Evolutionary conservation across 2,113 vertebrate genomes (phyloP).

Genomic region (Origma solitaria): DNA sequence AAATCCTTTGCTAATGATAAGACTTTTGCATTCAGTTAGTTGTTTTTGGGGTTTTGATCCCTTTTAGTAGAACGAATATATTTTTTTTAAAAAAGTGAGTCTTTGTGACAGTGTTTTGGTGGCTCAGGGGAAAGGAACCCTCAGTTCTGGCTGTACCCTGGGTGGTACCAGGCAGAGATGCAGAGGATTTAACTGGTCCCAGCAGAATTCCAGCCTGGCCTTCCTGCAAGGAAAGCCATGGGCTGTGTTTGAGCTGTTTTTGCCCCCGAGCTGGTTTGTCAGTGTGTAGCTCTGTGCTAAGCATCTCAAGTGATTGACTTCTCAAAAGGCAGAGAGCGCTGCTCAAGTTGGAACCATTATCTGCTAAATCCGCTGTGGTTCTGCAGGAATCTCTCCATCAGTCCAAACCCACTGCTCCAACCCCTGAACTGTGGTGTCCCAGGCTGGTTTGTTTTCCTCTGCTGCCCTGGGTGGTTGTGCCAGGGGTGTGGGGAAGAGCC

Average conservation of each 20-base stretch:
- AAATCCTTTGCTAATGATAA: slow-evolving; percentile 35
- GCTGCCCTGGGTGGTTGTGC: too few species aligned
- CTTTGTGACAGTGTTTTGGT: neutral
- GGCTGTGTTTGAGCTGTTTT: neutral
- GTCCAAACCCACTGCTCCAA: too few species aligned
- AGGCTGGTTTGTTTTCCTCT: too few species aligned
- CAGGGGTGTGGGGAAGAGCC: too few species aligned
- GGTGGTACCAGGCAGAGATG: neutral
- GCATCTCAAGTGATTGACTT: neutral
- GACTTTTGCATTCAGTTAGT: neutral
- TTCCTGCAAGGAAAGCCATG: neutral
- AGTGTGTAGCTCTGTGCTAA: neutral
- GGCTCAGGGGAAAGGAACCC: neutral
- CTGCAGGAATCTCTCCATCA: too few species aligned
- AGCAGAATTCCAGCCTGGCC: neutral
- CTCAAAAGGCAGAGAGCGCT: neutral
- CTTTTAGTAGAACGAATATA: neutral
- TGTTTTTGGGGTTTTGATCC: neutral
- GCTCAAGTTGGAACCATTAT: neutral
- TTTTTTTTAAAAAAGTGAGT: neutral
- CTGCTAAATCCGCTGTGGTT: neutral
- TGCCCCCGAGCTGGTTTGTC: neutral
- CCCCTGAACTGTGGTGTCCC: too few species aligned
- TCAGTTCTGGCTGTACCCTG: neutral
- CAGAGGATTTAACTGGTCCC: neutral